phyloP scores from a whole-genome alignment of 2,113 vertebrate genomes.

The Eurypyga helias region DNA sequence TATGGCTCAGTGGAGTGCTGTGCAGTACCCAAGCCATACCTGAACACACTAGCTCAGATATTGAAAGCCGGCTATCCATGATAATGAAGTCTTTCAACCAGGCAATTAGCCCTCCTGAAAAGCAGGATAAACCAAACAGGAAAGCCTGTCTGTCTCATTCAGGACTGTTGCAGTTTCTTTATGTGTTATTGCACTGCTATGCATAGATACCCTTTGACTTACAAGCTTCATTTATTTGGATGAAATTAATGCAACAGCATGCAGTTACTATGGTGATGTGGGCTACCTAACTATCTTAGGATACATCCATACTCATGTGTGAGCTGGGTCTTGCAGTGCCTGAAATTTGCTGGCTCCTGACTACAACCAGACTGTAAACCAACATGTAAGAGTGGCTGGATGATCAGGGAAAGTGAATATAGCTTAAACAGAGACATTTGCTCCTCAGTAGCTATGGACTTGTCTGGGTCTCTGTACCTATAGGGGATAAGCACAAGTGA shows the following conservation, averaged over 20 bases:
- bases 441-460: neutral
- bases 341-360: neutral
- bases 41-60: neutral
- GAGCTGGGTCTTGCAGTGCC: neutral
- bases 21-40: neutral
- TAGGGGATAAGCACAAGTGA: neutral
- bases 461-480: rapidly evolving
- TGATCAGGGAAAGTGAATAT: neutral
- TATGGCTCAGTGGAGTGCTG: neutral
- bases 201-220: neutral
- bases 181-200: neutral
- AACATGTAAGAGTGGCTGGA: neutral
- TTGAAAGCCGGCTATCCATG: neutral
- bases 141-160: neutral
- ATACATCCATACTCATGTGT: neutral
- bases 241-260: conserved; percentile 27
- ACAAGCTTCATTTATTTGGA: neutral
- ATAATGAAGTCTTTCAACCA: neutral
- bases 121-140: neutral
- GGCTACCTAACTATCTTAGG: neutral
- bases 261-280: conserved; percentile 40
- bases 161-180: neutral
- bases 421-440: neutral
- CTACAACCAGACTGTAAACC: neutral
- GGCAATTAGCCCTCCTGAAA: neutral